Base-by-base conservation (phyloP, 2,113 vertebrate species). In the Pungitius pungitius region DNA sequence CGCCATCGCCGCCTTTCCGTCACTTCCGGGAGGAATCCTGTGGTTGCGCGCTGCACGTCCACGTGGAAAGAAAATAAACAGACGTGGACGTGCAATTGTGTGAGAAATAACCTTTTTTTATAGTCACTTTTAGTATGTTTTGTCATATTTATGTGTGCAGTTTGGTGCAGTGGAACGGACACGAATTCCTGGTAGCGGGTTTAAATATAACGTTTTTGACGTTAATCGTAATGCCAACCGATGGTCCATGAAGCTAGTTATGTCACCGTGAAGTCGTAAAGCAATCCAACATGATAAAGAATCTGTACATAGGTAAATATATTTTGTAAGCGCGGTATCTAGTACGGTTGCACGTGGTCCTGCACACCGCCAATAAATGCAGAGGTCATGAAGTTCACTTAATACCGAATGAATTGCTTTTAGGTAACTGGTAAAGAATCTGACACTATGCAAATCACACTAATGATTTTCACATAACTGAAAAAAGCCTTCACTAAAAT, bases 1-100 rank as follows among this genome's bases (percentile, higher is more conserved):
- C 93, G 93, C 91, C 94, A 93, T 93, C 80, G 85, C 86, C 90
- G 85, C 27, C 56, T 69, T 74, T 69, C 74, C 93, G 92, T 94
- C 93, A 94, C 93, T 93, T 94, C 93, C 94, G 90, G 37, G 61
- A 89, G 74, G 61, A 81, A 30, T 42, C 73, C 37, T 8, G 37
- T 6, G 87, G 83, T 66, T 15, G 81, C 92, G 90, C 89, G 88
- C 90, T 77, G 90, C 90, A 88, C 92, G 90, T 90, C 85, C 90
- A 90, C 89, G 89, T 91, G 90, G 90, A 90, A 73, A 69, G 80
- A 87, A 93, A 88, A 90, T 72, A 91, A 81, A 90, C 86, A 87
- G 69, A 78, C 81, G 76, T 73, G 83, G 24, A 86, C 81, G 81
- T 81, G 81, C 78, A 11, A 14, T 22, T 1, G 40, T 3, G 20